Evolutionary conservation across 2,888 invertebrate species (phyloP).

Genomic region (Arrhopalites spinosus): DNA sequence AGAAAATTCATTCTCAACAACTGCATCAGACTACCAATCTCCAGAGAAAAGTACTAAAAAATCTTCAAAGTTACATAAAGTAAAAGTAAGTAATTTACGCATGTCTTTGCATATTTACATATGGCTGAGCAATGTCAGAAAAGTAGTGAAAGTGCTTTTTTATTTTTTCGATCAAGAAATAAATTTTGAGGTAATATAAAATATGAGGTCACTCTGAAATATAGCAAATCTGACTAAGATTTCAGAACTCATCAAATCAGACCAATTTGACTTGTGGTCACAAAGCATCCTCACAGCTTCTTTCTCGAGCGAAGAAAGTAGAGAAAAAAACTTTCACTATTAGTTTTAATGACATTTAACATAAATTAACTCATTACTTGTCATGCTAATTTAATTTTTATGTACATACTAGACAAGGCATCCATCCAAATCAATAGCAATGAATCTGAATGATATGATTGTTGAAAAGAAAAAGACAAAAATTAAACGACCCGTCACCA

Average conservation of each 20-base stretch:
- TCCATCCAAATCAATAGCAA: slow-evolving; percentile 23
- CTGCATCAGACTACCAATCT: neutral
- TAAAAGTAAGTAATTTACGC: neutral
- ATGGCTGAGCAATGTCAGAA: neutral
- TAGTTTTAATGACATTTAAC: neutral
- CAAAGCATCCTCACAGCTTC: no score
- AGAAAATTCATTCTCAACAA: neutral
- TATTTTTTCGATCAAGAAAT: no score
- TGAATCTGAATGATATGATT: slow-evolving; percentile 24
- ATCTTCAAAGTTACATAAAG: neutral
- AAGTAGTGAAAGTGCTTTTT: no score
- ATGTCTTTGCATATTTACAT: neutral
- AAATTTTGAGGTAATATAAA: no score
- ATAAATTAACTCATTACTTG: neutral
- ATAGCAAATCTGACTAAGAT: no score
- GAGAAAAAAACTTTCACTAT: no score
- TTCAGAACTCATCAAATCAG: no score
- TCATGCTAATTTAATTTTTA: neutral
- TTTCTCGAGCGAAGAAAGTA: no score
- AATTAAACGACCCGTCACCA: slow-evolving; percentile 1
- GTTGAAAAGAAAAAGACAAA: slow-evolving; percentile 12
- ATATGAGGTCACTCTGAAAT: no score
- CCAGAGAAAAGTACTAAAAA: neutral
- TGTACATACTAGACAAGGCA: neutral
- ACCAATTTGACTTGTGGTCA: no score